Conservation (phyloP, 2,797 vertebrate genomes). For the Eidolon dupreanum region DNA sequence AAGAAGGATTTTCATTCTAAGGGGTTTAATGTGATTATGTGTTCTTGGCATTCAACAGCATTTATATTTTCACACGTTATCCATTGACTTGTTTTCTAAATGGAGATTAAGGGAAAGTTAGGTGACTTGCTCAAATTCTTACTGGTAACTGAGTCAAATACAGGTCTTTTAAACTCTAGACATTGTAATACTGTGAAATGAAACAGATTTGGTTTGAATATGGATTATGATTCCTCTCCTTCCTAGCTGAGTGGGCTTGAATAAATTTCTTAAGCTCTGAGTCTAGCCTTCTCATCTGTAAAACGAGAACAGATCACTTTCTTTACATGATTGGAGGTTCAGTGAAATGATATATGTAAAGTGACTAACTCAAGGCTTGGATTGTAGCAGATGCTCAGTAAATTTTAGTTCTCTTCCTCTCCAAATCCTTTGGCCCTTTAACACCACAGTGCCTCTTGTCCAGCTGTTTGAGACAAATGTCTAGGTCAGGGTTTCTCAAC, state of each 20-base stretch:
- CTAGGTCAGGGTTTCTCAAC: neutral
- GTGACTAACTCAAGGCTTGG: neutral
- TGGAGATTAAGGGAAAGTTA: neutral
- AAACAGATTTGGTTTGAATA: conserved; percentile 44
- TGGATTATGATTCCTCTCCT: neutral
- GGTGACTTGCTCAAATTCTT: neutral
- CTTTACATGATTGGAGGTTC: neutral
- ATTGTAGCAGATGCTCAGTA: neutral
- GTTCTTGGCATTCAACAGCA: neutral
- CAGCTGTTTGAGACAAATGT: neutral
- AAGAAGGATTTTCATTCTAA: neutral
- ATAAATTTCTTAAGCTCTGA: neutral
- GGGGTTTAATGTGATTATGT: neutral
- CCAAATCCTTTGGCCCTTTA: neutral
- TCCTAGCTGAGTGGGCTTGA: neutral
- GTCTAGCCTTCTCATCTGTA: neutral
- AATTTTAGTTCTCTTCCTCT: neutral
- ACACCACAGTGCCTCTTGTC: neutral
- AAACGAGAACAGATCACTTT: neutral
- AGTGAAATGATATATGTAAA: neutral
- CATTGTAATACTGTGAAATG: neutral
- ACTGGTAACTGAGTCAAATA: neutral
- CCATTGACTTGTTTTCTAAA: conserved; percentile 31
- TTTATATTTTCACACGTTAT: neutral
- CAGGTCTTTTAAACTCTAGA: neutral